Base-by-base conservation (phyloP, 2,113 vertebrate genomes). In the Gymnobelideus leadbeateri region DNA sequence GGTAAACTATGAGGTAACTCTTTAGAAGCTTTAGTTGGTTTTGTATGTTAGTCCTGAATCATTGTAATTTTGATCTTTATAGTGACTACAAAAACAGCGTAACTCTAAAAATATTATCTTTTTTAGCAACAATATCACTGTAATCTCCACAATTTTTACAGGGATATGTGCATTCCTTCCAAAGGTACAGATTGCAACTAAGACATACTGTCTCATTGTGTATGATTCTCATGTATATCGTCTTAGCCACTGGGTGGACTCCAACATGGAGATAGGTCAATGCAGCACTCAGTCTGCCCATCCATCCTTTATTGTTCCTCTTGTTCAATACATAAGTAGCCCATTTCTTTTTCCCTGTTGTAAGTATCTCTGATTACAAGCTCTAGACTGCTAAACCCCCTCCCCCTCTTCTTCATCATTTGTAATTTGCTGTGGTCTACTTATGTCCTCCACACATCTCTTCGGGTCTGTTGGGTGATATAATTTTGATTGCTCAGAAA, bases 351-450 rank as follows among this genome's bases (percentile, higher is more conserved):
- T 84, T 84, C 21, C 6, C n/a, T 14, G 37, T 43, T 43, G 23
- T 23, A 43, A n/a, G 2, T 84, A 21, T 68, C 2, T 68, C 57
- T 68, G 57, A 68, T 68, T 68, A 68, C 11, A 37, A 37, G 28
- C 3, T 12, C 31, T 28, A 28, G 6, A 57, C 8, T 57, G 25
- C 25, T 2, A 9, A 10, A 2, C 9, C 31, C 28, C 0, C 28
- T 3, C 57, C 11, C 10, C 11, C 2, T 3, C 8, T 1, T 8
- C 28, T 3, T 12, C 2, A 0, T 43, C 4, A 31, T 61, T 37
- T 68, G 61, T 43, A 84, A 43, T 84, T 84, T 84, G n/a, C 61
- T 68, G 61, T 68, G 31, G 5, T 68, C 31, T n/a, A 28, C 28
- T 57, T 57, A 68, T 77, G 37, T n/a, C 37, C 10, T 19, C 37